phyloP scores from a whole-genome alignment of 2,113 vertebrate genomes.

The Poecile atricapillus region DNA sequence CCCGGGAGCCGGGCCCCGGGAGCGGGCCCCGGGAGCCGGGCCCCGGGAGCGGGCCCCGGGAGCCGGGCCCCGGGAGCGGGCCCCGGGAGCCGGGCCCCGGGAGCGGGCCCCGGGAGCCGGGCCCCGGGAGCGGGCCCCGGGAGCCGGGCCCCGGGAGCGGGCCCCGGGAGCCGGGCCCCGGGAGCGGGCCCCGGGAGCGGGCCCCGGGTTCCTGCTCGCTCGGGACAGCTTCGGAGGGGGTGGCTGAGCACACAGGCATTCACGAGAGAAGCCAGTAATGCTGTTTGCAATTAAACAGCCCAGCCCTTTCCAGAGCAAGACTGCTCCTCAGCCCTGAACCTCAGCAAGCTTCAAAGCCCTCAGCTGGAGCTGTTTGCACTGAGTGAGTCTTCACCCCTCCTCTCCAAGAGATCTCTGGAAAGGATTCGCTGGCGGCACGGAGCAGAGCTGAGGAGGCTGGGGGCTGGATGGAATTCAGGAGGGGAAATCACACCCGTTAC shows the following conservation, averaged over 20 bases:
- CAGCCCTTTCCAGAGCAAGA: background rate
- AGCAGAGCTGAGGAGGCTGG: background rate
- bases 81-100: rapidly evolving
- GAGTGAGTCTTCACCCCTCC: background rate
- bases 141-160: background rate
- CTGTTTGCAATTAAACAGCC: background rate
- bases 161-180: rapidly evolving
- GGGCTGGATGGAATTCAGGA: background rate
- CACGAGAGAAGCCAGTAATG: background rate
- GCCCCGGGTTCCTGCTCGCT: rapidly evolving
- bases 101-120: background rate
- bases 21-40: no score
- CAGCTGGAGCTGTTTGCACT: background rate
- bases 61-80: background rate
- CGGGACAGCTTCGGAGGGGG: background rate
- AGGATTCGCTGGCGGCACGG: rapidly evolving
- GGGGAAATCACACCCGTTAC: background rate
- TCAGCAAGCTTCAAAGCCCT: background rate
- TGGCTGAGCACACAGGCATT: background rate
- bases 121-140: background rate
- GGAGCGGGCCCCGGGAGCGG: background rate
- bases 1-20: rapidly evolving
- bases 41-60: background rate
- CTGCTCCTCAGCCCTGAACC: background rate
- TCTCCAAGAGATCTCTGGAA: background rate